phyloP scores from a whole-genome alignment of 64 coral and sea anemone species.

The Anthopleura sola region DNA sequence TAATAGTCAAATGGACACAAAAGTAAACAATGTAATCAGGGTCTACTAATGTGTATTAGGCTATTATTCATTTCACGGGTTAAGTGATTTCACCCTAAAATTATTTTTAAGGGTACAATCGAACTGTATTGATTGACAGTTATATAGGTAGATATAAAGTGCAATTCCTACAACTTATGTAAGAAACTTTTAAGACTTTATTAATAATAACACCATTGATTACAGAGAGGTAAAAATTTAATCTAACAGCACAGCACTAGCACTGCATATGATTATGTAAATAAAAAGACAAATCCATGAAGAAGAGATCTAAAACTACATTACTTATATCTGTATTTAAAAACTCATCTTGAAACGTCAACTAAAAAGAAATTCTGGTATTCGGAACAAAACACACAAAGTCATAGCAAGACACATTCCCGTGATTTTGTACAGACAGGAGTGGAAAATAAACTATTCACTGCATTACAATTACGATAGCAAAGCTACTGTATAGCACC shows the following conservation, averaged over 20 bases:
- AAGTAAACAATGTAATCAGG: too few relatives aligned
- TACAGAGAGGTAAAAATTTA: neutral
- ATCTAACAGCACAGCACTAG: too few relatives aligned
- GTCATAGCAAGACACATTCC: neutral
- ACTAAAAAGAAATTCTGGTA: neutral
- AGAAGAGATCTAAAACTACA: neutral
- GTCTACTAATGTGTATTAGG: too few relatives aligned
- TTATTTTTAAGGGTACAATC: too few relatives aligned
- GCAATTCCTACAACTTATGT: neutral
- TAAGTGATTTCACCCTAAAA: too few relatives aligned
- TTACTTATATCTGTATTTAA: neutral
- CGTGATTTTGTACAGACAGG: neutral
- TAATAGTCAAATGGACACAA: too few relatives aligned
- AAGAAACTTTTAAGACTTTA: neutral
- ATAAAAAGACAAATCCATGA: neutral
- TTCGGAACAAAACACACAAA: neutral
- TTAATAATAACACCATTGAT: neutral
- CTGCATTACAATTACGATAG: neutral
- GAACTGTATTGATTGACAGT: too few relatives aligned
- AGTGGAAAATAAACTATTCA: neutral
- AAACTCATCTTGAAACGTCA: neutral
- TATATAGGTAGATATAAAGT: too few relatives aligned
- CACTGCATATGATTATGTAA: neutral
- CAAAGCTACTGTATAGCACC: neutral
- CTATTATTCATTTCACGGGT: too few relatives aligned